phyloP scores from a whole-genome alignment of 2,888 invertebrate species.

The Stenodera caucasica region DNA sequence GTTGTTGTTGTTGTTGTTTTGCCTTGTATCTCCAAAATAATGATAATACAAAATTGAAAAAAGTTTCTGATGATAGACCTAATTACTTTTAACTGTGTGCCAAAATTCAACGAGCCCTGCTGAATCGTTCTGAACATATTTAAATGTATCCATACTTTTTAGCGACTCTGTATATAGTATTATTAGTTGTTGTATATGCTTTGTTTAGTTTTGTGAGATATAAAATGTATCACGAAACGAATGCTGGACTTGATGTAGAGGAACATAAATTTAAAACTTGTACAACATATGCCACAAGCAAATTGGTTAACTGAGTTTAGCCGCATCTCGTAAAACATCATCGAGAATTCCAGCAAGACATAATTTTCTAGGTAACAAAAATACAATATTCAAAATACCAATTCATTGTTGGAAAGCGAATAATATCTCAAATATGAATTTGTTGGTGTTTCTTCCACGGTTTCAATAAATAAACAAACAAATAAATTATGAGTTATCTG shows the following conservation, averaged over 20 bases:
- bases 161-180: neutral
- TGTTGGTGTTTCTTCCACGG: neutral
- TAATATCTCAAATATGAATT: slow-evolving; percentile 1
- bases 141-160: too few species aligned
- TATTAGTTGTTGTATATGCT: neutral
- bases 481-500: neutral
- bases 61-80: too few species aligned
- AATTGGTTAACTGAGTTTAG: slow-evolving; percentile 7
- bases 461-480: neutral
- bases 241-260: slow-evolving; percentile 5
- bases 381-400: neutral
- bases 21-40: too few species aligned
- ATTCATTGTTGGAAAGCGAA: slow-evolving; percentile 1
- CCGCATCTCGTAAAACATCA: slow-evolving; percentile 9
- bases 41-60: too few species aligned
- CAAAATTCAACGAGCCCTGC: too few species aligned
- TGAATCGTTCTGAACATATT: too few species aligned
- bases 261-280: slow-evolving; percentile 8
- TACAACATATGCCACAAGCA: slow-evolving; percentile 8
- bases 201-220: slow-evolving; percentile 5
- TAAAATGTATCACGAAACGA: slow-evolving; percentile 9
- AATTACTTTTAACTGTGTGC: too few species aligned
- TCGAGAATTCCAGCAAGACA: slow-evolving; percentile 7
- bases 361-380: slow-evolving; percentile 4
- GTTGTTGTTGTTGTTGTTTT: slow-evolving; percentile 2